Evolutionary conservation across 2,113 vertebrate species (phyloP), one percentile per base, ranked within the genome.

Genomic region (Gobiocypris rarus): DNA sequence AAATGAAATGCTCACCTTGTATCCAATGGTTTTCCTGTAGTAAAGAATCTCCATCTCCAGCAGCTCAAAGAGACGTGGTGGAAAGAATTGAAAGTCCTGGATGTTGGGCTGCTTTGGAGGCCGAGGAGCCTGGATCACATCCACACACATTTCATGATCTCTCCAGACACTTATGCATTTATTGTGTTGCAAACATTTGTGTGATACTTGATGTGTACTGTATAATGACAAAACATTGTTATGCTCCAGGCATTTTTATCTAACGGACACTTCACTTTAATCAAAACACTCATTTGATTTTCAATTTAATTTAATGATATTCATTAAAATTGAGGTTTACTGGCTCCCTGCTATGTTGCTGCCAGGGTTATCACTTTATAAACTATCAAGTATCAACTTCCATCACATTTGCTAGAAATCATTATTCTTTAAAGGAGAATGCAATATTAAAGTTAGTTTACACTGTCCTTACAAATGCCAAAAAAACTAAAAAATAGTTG

Each of bases 11-110:
- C 48, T 26, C 17, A 96, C 96, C 95, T 97, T 97, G 86, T 97
- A 97, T 77, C 95, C 96, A 88, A 97, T 96, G 41, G 95, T 97
- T 90, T 97, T 97, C 86, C 96, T 94, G 89, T 96, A 97, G 90
- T 95, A 94, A 26, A 97, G 92, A 87, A 97, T 96, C 93, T 97
- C 96, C 91, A 96, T 96, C 89, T 97, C 96, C 87, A 97, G 92
- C 80, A 97, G 92, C 83, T 97, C 96, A 93, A 97, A 97, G 76
- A 97, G 92, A 69, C 94, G 94, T 50, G 96, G 95, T 48, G 96
- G 96, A 59, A 97, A 97, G 90, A 97, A 97, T 26, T 97, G 96
- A 89, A 97, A 97, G 91, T 97, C 96, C 86, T 97, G 96, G 90
- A 97, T 95, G 90, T 95, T 97, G 85, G 96, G 96, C 85, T 97